phyloP scores from a whole-genome alignment of 2,797 vertebrate genomes.

The Sebastiscus albofasciatus region DNA sequence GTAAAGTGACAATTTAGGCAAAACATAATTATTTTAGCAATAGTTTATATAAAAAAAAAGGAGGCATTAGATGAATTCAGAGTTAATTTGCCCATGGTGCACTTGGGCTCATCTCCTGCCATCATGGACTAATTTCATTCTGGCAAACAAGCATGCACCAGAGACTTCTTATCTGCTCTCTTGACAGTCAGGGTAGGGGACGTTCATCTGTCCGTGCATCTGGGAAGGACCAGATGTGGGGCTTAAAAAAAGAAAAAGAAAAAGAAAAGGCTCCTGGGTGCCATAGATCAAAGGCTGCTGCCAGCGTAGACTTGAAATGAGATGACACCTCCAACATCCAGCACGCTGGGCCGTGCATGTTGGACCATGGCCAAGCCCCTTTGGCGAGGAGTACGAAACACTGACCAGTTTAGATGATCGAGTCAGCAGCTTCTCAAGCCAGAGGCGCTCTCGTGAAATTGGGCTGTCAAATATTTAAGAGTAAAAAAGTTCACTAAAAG shows the following conservation, averaged over 20 bases:
- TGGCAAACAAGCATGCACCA: slow-evolving; percentile 49
- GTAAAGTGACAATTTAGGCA: background rate
- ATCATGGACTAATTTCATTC: slow-evolving; percentile 46
- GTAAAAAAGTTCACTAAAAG: slow-evolving; percentile 25
- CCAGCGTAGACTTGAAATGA: slow-evolving; percentile 59
- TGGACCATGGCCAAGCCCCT: slow-evolving; percentile 58
- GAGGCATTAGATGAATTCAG: slow-evolving; percentile 12
- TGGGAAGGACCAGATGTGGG: slow-evolving; percentile 62
- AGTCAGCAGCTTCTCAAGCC: slow-evolving; percentile 72
- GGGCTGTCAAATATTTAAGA: slow-evolving; percentile 53
- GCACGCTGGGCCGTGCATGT: slow-evolving; percentile 37
- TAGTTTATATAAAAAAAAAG: background rate
- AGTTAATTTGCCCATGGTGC: slow-evolving; percentile 30
- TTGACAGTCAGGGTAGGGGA: slow-evolving; percentile 25
- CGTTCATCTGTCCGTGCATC: slow-evolving; percentile 59
- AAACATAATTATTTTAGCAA: background rate
- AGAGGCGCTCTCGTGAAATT: slow-evolving; percentile 61
- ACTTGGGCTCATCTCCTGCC: slow-evolving; percentile 16
- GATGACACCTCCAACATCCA: slow-evolving; percentile 57
- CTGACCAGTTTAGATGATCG: slow-evolving; percentile 59
- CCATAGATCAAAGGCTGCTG: slow-evolving; percentile 72
- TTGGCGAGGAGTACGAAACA: slow-evolving; percentile 56
- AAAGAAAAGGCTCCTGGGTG: slow-evolving; percentile 26
- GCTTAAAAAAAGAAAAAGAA: slow-evolving; percentile 15
- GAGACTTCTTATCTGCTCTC: slow-evolving; percentile 50